Percentiles rank a stretch among this genome's conserved stretches.
These are phyloP conservation scores for Asarcornis scutulata DNA, from an alignment of 2,113 vertebrate genomes.

Conservation along the genomic window DNA sequence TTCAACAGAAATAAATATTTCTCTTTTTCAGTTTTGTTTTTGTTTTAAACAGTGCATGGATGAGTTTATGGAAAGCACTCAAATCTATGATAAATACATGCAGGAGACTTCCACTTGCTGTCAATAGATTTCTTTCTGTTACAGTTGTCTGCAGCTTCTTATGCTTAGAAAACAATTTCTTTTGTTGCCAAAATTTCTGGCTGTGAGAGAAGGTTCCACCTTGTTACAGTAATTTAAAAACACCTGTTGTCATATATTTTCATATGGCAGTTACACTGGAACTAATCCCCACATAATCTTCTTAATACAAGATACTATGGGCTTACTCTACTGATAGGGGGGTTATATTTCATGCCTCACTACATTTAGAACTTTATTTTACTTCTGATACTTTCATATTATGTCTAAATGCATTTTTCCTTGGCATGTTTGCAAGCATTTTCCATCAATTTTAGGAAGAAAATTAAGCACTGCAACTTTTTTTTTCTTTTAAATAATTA, in stretches of 20 bases:
- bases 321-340: neutral
- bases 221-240: constrained; percentile 63
- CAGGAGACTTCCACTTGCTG: neutral
- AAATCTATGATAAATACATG: neutral
- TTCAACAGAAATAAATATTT: neutral
- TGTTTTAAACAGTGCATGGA: neutral
- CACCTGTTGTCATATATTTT: constrained; percentile 67
- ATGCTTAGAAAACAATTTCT: neutral
- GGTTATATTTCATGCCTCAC: constrained; percentile 34
- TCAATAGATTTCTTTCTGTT: constrained; percentile 47
- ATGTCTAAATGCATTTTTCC: neutral
- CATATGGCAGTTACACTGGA: constrained; percentile 42
- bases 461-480: neutral
- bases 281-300: constrained; percentile 58
- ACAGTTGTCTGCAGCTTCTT: constrained; percentile 47
- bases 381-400: neutral
- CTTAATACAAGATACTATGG: neutral
- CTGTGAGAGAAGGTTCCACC: constrained; percentile 41
- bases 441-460: neutral
- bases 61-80: neutral
- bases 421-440: neutral
- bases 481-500: neutral
- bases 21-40: neutral
- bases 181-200: constrained; percentile 35
- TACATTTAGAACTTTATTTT: constrained; percentile 25